Evolutionary conservation across 2,888 invertebrate species (phyloP), one percentile per base, ranked within the genome.

Genomic region (Leptinotarsa haldemani): DNA sequence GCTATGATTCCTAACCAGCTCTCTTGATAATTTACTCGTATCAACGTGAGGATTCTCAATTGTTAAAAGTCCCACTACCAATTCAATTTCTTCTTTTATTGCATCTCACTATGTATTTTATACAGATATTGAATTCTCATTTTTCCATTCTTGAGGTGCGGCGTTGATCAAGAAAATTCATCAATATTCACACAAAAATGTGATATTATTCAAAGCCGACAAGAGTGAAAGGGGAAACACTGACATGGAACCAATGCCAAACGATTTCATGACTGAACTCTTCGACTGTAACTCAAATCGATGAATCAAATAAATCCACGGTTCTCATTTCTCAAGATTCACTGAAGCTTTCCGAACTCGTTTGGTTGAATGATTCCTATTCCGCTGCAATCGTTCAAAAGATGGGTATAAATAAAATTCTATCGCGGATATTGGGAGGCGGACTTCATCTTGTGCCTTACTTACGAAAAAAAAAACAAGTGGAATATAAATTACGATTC

Each of bases 401-500:
- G 75, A 75, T 69, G 70, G 64, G 74, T 77, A 78, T 75, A 78
- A 75, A 78, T 78, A 78, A 78, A 77, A 77, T 77, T 74, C 71
- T 71, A 61, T 70, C 67, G 67, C 65, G 70, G 75, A 75, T 78
- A 78, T 78, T 74, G 77, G 78, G 75, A 73, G 71, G 75, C 67
- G 67, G 71, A 74, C 75, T 74, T 74, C 76, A 76, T 79, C 67
- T 79, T 70, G 69, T 61, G 73, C 70, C 71, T 74, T 67, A 73
- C 74, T 70, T 73, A 67, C 72, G 70, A 75, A 63, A 77, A 74
- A 78, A 74, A 75, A 77, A 65, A 69, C 74, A 75, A 76, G 66
- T 70, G 65, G 70, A 74, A 80, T 79, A 83, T 82, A 83, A 82
- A 83, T 82, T 82, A 80, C 79, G 75, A 81, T 81, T 81, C 80